A percentile compares a stretch with the other conserved stretches of the same genome.
These are phyloP conservation scores for Aphodius granarius DNA, from an alignment of 2,888 invertebrate species.

Conservation along the genomic window DNA sequence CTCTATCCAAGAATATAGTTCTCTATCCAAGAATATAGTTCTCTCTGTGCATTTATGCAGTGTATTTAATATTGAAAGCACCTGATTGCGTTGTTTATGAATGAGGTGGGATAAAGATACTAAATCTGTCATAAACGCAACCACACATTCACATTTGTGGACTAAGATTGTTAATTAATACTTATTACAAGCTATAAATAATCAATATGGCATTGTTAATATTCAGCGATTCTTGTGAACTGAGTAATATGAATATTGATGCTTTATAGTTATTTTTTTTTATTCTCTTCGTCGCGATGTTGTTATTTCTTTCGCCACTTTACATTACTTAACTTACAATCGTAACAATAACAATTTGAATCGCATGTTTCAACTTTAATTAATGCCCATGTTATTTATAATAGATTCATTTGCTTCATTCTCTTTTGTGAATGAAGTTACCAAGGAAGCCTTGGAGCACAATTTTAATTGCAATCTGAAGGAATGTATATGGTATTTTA, in stretches of 20 bases:
- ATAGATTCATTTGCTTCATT: too few species aligned
- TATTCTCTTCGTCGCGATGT: background rate
- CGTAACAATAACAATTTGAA: background rate
- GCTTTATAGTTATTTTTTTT: background rate
- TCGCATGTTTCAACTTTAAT: background rate
- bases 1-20: too few species aligned
- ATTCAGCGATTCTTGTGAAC: conserved; percentile 22
- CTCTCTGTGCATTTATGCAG: background rate
- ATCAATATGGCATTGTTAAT: conserved; percentile 21
- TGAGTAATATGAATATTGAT: conserved; percentile 24
- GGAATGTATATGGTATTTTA: background rate
- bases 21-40: too few species aligned
- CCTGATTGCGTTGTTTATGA: background rate
- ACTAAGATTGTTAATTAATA: conserved; percentile 15
- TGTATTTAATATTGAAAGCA: background rate
- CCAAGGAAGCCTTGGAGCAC: background rate
- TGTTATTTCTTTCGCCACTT: background rate
- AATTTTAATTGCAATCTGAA: background rate
- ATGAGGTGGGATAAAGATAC: background rate
- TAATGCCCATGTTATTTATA: background rate
- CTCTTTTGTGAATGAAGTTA: background rate
- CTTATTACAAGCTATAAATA: conserved; percentile 24
- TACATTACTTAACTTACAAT: background rate
- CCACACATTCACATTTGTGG: background rate
- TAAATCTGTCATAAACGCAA: background rate